Evolutionary conservation across 2,888 invertebrate genomes (phyloP), one percentile per base, ranked within the genome.

Genomic region (Nudaria mundana): DNA sequence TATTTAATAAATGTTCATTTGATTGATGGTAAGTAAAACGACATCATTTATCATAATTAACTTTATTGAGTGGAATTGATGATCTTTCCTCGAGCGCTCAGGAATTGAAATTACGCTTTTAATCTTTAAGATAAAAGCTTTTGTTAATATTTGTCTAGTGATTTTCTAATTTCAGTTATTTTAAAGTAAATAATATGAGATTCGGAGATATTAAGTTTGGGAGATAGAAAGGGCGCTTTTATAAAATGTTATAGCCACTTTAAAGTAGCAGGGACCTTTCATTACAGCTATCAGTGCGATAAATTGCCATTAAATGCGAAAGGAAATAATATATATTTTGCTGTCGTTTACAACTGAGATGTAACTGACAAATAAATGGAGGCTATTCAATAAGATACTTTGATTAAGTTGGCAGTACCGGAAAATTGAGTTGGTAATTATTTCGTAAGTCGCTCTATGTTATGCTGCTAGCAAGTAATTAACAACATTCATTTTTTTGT

Each of bases 231-330:
- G 47, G 47, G 35, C 30, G 34, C 37, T 39, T 30, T 37, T 29
- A 37, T 56, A 44, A 44, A 55, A 53, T 46, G 11, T 58, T 53
- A 58, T 56, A 44, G 54, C 40, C 36, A 35, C 38, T 47, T 45
- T 25, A 50, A 56, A n/a, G 51, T 60, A 44, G 54, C 40, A 47
- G 54, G 47, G 51, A 51, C 48, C 51, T 48, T 56, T 54, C 51
- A 60, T 60, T 56, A 54, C 30, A 40, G 54, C 38, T 56, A 58
- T 58, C 48, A 47, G 40, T 20, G 37, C 22, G 41, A 40, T 54
- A 60, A 54, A 60, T 58, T 56, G 51, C 44, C 41, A 36, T 34
- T 42, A 40, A 46, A 44, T 45, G 44, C 37, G 48, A 37, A 48
- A 39, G 37, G 45, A 52, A 47, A 55, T 45, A 45, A 59, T 18